Conservation (phyloP, 1,140 invertebrate genomes). For the Conus ventricosus region DNA sequence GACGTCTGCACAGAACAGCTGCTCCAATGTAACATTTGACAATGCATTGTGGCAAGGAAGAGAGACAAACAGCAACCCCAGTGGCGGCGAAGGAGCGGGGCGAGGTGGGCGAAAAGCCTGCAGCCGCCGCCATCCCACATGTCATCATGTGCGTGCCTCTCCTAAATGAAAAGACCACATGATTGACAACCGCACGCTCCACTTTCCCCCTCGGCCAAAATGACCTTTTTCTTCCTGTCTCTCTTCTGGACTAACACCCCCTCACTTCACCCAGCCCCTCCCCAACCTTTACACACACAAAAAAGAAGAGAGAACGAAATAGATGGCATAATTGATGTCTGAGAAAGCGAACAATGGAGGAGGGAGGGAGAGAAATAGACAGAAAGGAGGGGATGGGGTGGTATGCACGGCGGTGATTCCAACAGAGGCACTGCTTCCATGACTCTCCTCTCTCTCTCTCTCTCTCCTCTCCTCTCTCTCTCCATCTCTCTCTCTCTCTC, state of each 20-base stretch:
- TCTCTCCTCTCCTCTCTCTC: too few species aligned
- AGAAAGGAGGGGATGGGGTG: neutral
- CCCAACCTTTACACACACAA: neutral
- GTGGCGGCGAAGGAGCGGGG: too few species aligned
- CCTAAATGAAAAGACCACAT: neutral
- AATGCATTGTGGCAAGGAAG: too few species aligned
- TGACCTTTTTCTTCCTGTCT: conserved; percentile 1
- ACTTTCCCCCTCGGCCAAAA: neutral
- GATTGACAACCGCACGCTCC: neutral
- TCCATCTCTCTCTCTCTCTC: too few species aligned
- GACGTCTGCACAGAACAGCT: too few species aligned
- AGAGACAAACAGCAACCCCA: too few species aligned
- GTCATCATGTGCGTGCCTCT: neutral
- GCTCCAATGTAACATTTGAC: too few species aligned
- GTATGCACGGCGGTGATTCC: too few species aligned
- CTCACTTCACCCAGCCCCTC: neutral
- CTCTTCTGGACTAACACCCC: neutral
- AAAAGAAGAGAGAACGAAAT: neutral
- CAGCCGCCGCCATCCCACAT: neutral
- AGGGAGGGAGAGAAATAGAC: neutral
- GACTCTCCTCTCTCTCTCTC: too few species aligned
- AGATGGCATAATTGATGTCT: neutral
- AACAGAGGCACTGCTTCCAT: too few species aligned
- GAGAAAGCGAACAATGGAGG: neutral
- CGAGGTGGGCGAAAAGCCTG: neutral